Conservation (phyloP, 2,797 vertebrate species). For the Okamejei kenojei region DNA sequence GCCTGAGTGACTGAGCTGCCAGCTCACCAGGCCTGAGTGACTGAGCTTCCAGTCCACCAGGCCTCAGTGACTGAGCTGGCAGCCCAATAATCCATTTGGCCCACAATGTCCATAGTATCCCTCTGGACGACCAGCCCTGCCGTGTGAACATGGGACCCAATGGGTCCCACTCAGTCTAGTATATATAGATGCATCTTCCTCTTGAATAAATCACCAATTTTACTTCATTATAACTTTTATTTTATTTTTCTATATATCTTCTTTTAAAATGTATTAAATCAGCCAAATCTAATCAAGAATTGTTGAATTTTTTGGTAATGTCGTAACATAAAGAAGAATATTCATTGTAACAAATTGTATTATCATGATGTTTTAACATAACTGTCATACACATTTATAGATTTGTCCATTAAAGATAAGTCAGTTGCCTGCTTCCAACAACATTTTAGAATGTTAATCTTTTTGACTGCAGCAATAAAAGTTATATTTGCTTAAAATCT, state of each 20-base stretch:
- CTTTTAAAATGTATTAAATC: neutral
- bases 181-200: neutral
- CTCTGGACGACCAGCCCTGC: too few relatives aligned
- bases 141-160: too few relatives aligned
- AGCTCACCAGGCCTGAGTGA: too few relatives aligned
- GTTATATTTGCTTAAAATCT: neutral
- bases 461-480: conserved; percentile 7
- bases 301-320: neutral
- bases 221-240: neutral
- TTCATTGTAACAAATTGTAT: neutral
- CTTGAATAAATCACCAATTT: neutral
- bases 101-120: too few relatives aligned
- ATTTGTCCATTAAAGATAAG: neutral
- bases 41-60: too few relatives aligned
- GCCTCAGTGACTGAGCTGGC: too few relatives aligned
- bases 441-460: conserved; percentile 12
- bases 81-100: too few relatives aligned
- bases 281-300: neutral
- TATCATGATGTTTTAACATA: neutral
- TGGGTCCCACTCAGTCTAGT: too few relatives aligned
- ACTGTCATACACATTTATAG: neutral
- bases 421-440: neutral
- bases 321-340: neutral
- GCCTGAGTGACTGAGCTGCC: too few relatives aligned
- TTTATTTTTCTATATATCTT: neutral